phyloP scores from a whole-genome alignment of 2,888 invertebrate genomes.

The Labia minor region DNA sequence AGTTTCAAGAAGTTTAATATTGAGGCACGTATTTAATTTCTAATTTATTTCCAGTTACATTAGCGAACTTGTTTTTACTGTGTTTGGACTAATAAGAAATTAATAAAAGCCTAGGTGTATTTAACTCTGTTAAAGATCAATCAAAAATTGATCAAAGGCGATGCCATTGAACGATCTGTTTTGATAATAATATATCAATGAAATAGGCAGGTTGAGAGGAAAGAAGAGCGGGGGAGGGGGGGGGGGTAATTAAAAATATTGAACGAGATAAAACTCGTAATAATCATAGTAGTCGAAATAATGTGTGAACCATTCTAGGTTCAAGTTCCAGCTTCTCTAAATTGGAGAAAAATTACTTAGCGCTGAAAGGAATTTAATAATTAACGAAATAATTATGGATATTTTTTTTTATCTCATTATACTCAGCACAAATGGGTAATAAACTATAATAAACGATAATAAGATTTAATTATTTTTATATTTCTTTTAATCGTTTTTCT shows the following conservation, averaged over 20 bases:
- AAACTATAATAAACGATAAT: too few relatives aligned
- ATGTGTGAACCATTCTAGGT: too few relatives aligned
- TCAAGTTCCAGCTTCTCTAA: too few relatives aligned
- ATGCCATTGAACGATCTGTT: background rate
- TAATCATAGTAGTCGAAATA: background rate
- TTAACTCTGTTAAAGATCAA: background rate
- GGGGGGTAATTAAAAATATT: background rate
- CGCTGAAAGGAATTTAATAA: too few relatives aligned
- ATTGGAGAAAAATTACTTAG: too few relatives aligned
- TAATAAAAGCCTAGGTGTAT: background rate
- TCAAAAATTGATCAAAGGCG: background rate
- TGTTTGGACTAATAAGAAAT: background rate
- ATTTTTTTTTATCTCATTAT: too few relatives aligned
- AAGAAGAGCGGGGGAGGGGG: too few relatives aligned
- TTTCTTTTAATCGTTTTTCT: too few relatives aligned
- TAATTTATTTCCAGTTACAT: background rate
- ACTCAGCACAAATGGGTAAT: too few relatives aligned
- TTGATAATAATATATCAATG: background rate
- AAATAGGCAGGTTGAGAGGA: too few relatives aligned
- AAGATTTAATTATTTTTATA: too few relatives aligned
- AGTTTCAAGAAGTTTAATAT: background rate
- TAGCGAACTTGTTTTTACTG: background rate
- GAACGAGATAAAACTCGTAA: background rate
- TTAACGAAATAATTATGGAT: too few relatives aligned
- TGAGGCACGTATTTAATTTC: background rate